Evolutionary conservation across 2,797 vertebrate genomes (phyloP).

Genomic region (Dendrocincla fuliginosa): DNA sequence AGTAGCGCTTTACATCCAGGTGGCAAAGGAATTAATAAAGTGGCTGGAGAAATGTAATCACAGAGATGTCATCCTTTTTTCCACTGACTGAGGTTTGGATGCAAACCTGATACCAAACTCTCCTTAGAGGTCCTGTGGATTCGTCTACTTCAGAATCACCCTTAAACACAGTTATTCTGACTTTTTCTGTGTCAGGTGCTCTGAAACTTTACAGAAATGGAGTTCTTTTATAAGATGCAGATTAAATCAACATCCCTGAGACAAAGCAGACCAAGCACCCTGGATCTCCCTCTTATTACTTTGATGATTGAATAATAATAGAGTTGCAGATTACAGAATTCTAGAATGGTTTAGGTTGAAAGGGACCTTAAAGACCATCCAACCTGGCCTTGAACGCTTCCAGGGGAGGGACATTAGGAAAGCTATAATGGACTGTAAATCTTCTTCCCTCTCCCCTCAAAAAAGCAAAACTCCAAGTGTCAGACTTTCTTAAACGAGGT

Average conservation of each 20-base stretch:
- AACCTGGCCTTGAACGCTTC: not conserved
- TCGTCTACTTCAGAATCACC: not conserved
- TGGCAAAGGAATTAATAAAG: conserved; percentile 39
- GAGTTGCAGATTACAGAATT: not conserved
- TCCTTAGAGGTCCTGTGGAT: not conserved
- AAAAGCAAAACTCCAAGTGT: not conserved
- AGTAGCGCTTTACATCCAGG: conserved; percentile 5
- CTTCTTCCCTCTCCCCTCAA: not conserved
- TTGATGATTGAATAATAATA: not conserved
- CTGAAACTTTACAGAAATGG: not conserved
- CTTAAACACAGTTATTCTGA: not conserved
- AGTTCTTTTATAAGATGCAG: not conserved
- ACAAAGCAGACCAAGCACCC: not conserved
- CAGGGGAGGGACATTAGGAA: not conserved
- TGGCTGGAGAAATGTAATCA: not conserved
- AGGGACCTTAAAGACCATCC: not conserved
- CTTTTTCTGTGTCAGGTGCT: not conserved
- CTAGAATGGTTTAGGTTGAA: not conserved
- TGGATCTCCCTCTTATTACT: not conserved
- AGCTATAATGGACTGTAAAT: not conserved
- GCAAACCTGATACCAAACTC: not conserved
- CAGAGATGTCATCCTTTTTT: conserved; percentile 22
- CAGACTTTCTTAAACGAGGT: not conserved
- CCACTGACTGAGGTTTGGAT: conserved; percentile 24
- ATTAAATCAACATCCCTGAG: not conserved